phyloP scores from a whole-genome alignment of 2,888 invertebrate genomes.

The Polietes domitor region DNA sequence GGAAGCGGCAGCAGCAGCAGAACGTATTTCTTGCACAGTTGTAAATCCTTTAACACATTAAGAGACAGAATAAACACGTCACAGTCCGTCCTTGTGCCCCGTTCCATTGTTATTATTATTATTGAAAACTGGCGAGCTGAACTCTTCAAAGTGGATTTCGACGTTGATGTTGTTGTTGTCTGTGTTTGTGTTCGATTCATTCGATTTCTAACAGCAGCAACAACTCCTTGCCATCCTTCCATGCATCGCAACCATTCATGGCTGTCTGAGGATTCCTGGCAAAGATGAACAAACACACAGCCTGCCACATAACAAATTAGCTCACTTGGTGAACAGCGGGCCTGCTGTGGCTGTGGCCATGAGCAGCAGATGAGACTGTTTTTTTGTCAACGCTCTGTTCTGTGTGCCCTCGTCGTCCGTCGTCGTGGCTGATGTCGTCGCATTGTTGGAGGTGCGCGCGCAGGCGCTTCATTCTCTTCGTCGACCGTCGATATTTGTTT shows the following conservation, averaged over 20 bases:
- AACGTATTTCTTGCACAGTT: conserved; percentile 65
- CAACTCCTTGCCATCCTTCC: conserved; percentile 7
- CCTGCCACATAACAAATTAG: conserved; percentile 72
- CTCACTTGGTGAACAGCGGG: conserved; percentile 74
- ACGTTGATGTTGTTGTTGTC: background rate
- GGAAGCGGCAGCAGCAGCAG: conserved; percentile 4
- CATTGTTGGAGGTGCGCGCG: conserved; percentile 63
- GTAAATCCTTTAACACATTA: conserved; percentile 78
- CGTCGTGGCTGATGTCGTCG: too few relatives aligned
- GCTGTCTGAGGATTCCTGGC: conserved; percentile 37
- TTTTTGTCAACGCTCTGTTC: conserved; percentile 27
- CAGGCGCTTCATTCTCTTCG: conserved; percentile 62
- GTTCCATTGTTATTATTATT: background rate
- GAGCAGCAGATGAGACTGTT: conserved; percentile 56
- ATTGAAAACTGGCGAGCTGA: conserved; percentile 9
- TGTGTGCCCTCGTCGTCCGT: conserved; percentile 35
- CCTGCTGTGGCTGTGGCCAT: conserved; percentile 72
- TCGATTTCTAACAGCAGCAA: conserved; percentile 43
- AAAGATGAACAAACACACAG: conserved; percentile 9
- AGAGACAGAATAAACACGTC: conserved; percentile 55
- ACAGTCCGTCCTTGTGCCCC: conserved; percentile 30
- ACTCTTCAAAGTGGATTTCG: background rate
- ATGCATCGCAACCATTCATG: conserved; percentile 12
- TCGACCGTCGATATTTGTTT: conserved; percentile 17
- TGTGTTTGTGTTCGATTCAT: conserved; percentile 50